Conservation (phyloP, 2,113 vertebrate genomes). For the Scolopax mira region DNA sequence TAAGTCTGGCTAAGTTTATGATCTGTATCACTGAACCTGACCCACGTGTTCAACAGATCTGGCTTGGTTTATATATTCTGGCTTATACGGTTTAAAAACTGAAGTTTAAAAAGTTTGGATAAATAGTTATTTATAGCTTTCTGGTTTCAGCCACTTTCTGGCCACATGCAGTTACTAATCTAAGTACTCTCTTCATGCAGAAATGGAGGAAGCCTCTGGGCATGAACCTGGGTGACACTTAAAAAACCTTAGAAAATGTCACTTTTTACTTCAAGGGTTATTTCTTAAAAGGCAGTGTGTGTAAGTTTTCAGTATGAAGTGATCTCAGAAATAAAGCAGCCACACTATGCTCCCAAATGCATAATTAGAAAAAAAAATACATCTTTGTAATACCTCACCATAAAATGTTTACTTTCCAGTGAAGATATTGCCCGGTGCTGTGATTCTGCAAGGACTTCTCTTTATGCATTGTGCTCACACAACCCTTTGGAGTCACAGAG, state of each 20-base stretch:
- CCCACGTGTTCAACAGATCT: not conserved
- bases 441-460: not conserved
- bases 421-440: not conserved
- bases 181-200: not conserved
- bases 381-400: not conserved
- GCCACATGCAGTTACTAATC: not conserved
- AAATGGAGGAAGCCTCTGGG: not conserved
- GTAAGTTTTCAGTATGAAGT: not conserved
- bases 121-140: not conserved
- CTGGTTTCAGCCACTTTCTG: not conserved
- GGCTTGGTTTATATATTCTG: not conserved
- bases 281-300: not conserved
- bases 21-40: not conserved
- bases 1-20: not conserved
- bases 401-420: not conserved
- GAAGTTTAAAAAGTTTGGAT: not conserved
- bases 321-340: not conserved
- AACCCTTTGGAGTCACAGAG: not conserved
- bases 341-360: not conserved
- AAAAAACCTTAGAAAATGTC: not conserved
- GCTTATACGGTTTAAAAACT: not conserved
- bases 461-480: not conserved
- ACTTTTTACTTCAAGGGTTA: not conserved
- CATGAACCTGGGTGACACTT: not conserved
- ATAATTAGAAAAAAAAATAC: not conserved